Evolutionary conservation across 2,113 vertebrate species (phyloP).

Genomic region (Tautogolabrus adspersus): DNA sequence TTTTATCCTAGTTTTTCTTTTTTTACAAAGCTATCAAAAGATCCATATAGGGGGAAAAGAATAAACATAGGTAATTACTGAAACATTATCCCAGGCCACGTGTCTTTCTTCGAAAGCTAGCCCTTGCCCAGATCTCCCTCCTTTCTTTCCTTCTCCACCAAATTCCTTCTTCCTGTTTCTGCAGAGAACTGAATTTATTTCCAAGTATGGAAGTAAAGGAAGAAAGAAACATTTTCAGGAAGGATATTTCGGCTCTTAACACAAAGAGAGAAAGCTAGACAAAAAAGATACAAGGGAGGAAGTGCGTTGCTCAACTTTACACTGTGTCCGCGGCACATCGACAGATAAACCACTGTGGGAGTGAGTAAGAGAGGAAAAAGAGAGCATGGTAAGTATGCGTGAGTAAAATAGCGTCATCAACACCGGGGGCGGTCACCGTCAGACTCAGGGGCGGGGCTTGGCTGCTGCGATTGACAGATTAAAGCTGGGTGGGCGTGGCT

Average conservation of each 20-base stretch:
- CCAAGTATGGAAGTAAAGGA: conserved; percentile 34
- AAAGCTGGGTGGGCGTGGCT: conserved; percentile 54
- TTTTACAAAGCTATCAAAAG: not conserved
- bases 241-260: conserved; percentile 6
- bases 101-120: not conserved
- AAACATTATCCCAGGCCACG: not conserved
- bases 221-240: conserved; percentile 6
- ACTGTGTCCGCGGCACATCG: conserved; percentile 1
- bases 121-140: conserved; percentile 1
- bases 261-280: not conserved
- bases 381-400: conserved; percentile 64
- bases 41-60: not conserved
- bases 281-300: not conserved
- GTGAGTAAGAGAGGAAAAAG: conserved; percentile 28
- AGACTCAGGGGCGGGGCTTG: conserved; percentile 57
- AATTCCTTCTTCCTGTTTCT: conserved; percentile 44
- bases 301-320: conserved; percentile 34
- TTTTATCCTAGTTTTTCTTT: not conserved
- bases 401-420: conserved; percentile 67
- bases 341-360: conserved; percentile 19
- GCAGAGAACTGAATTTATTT: not conserved
- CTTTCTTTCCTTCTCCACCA: conserved; percentile 14
- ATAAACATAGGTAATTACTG: not conserved
- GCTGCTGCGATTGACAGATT: conserved; percentile 74
- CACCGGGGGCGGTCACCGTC: conserved; percentile 31